Percentiles rank a stretch among this genome's conserved stretches.
These are phyloP conservation scores for Tangara arthus DNA, from an alignment of 2,797 vertebrate species.

Conservation along the genomic window DNA sequence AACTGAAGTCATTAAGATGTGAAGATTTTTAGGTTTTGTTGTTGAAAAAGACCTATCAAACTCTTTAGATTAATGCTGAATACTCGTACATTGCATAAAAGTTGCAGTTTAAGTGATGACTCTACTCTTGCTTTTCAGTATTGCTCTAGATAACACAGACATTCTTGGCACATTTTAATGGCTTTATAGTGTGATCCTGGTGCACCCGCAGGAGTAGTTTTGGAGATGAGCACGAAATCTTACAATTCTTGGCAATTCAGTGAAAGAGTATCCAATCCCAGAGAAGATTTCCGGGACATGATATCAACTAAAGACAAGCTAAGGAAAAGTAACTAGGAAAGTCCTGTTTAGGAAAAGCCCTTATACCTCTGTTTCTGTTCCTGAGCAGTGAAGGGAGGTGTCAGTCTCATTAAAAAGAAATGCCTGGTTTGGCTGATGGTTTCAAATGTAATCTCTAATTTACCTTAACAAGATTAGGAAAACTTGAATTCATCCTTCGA, in stretches of 20 bases:
- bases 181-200: neutral
- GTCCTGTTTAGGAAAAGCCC: neutral
- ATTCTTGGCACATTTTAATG: neutral
- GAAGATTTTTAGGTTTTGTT: neutral
- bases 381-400: neutral
- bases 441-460: neutral
- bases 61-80: neutral
- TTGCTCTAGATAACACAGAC: neutral
- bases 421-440: neutral
- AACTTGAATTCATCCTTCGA: neutral
- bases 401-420: neutral
- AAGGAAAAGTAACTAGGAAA: neutral
- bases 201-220: neutral
- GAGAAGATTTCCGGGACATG: neutral
- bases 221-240: neutral
- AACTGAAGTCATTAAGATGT: neutral
- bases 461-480: neutral
- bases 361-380: neutral
- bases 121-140: neutral
- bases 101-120: neutral
- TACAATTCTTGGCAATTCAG: neutral
- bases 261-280: neutral
- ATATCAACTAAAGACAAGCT: neutral
- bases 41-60: neutral
- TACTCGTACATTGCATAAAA: neutral